These are phyloP conservation scores for Aplocera efformata DNA, from an alignment of 2,888 invertebrate genomes.

Conservation along the genomic window DNA sequence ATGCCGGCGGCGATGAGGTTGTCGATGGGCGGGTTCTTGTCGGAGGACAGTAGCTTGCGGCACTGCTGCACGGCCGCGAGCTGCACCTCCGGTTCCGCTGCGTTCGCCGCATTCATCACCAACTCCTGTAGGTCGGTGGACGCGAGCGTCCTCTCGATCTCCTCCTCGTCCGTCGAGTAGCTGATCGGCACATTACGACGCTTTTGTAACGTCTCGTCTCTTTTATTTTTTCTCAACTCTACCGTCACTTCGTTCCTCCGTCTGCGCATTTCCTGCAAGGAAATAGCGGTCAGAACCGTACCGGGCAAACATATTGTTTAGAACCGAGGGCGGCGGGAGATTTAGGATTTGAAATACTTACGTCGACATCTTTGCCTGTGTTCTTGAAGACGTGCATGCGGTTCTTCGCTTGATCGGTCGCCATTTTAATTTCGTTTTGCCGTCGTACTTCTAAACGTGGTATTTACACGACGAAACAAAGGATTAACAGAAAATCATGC, in stretches of 20 bases:
- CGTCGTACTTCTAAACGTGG: constrained; percentile 54
- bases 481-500: constrained; percentile 63
- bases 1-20: constrained; percentile 96
- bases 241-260: constrained; percentile 97
- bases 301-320: background rate
- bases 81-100: constrained; percentile 89
- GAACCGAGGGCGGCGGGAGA: background rate
- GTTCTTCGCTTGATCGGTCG: constrained; percentile 89
- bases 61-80: constrained; percentile 96
- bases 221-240: constrained; percentile 98
- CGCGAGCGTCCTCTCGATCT: constrained; percentile 84
- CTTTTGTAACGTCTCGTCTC: constrained; percentile 97
- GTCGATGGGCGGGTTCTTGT: constrained; percentile 99
- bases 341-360: constrained; percentile 78
- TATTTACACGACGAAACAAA: constrained; percentile 70
- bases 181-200: constrained; percentile 95
- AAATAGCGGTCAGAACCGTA: constrained; percentile 26
- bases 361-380: constrained; percentile 99
- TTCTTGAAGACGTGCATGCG: constrained; percentile 98
- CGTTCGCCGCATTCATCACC: constrained; percentile 91
- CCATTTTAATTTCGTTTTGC: constrained; percentile 83
- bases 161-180: constrained; percentile 91
- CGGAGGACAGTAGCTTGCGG: constrained; percentile 96
- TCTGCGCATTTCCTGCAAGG: constrained; percentile 95
- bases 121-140: constrained; percentile 89